Conservation (phyloP, 2,113 vertebrate species). For the Stegostoma tigrinum region DNA sequence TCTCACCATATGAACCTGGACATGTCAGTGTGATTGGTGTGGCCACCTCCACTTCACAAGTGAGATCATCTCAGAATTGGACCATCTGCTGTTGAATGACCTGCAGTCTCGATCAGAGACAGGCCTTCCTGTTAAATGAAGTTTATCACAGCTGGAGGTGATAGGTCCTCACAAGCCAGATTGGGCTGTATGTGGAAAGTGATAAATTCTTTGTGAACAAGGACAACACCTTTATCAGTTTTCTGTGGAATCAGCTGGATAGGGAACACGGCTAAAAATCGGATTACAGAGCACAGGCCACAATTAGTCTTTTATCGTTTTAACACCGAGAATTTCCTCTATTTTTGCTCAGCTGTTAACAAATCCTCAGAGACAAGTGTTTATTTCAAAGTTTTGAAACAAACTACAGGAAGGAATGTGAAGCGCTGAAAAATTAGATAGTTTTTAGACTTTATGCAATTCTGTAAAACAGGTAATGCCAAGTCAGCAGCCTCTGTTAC, state of each 20-base stretch:
- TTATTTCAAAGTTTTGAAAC: not conserved
- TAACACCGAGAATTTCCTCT: not conserved
- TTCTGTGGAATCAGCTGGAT: not conserved
- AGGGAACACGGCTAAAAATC: not conserved
- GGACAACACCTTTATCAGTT: not conserved
- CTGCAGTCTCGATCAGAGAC: not conserved
- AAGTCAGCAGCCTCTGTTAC: not conserved
- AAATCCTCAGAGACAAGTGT: not conserved
- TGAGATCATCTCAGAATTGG: not conserved
- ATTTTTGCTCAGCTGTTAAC: not conserved
- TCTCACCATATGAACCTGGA: not conserved
- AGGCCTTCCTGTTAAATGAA: not conserved
- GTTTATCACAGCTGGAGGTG: not conserved
- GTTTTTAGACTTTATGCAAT: not conserved
- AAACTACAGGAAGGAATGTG: not conserved
- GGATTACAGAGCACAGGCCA: not conserved
- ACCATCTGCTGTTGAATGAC: not conserved
- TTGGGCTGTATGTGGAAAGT: not conserved
- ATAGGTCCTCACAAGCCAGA: not conserved
- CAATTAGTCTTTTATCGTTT: not conserved
- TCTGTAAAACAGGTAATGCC: not conserved
- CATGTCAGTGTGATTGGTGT: not conserved
- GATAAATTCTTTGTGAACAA: not conserved
- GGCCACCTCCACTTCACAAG: not conserved
- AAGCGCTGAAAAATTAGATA: not conserved